phyloP scores from a whole-genome alignment of 1,140 invertebrate species.

The Drosophila funebris region DNA sequence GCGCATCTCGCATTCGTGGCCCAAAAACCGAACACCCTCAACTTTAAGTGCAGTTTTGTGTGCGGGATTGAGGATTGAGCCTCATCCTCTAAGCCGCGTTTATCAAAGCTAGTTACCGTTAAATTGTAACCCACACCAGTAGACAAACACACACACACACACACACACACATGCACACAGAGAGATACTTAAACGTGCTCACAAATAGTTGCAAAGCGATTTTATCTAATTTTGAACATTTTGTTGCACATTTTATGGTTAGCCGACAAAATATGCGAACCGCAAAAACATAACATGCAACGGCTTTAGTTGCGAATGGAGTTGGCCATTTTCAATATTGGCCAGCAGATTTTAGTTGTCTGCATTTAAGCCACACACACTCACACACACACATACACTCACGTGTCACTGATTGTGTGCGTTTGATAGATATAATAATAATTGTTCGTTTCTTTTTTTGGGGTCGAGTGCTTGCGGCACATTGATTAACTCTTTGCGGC shows the following conservation, averaged over 20 bases:
- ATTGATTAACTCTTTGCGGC: slow-evolving; percentile 71
- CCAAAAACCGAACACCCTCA: neutral
- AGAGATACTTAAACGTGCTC: neutral
- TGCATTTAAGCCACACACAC: slow-evolving; percentile 20
- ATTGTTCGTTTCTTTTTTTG: slow-evolving; percentile 21
- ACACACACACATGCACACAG: neutral
- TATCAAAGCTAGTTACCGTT: slow-evolving; percentile 68
- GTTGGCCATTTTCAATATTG: slow-evolving; percentile 24
- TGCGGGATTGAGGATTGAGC: neutral
- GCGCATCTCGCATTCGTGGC: slow-evolving; percentile 21
- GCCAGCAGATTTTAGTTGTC: slow-evolving; percentile 34
- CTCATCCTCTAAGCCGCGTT: slow-evolving; percentile 26
- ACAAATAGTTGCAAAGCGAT: slow-evolving; percentile 31
- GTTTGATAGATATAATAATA: slow-evolving; percentile 33
- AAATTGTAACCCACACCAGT: slow-evolving; percentile 52
- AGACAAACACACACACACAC: neutral
- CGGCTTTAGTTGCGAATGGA: slow-evolving; percentile 20
- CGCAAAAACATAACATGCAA: slow-evolving; percentile 41
- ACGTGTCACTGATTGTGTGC: neutral
- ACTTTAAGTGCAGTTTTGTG: slow-evolving; percentile 25
- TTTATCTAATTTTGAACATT: slow-evolving; percentile 51
- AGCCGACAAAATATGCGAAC: slow-evolving; percentile 26
- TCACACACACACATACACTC: neutral
- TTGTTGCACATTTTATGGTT: slow-evolving; percentile 43
- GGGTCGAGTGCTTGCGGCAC: slow-evolving; percentile 49